Evolutionary conservation across 1,140 invertebrate genomes (phyloP), one percentile per base, ranked within the genome.

Genomic region (Papilio machaon): DNA sequence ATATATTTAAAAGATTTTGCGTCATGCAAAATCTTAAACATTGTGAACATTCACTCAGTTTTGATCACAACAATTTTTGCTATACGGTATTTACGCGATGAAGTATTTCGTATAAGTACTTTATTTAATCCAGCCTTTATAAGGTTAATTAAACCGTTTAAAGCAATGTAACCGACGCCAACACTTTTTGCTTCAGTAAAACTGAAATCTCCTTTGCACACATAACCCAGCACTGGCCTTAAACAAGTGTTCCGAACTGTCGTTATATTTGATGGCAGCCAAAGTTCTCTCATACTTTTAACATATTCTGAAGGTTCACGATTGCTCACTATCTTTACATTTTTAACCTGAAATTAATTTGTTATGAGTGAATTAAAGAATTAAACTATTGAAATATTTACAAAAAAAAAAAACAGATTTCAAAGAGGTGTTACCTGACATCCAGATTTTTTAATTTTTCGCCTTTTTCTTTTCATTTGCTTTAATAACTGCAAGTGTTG

Each of bases 221-320:
- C 87, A 92, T 96, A 98, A 67, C 98, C 98, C 84, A 98, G 96
- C 4, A 97, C 94, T 90, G 97, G 95, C 85, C 97, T 95, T 19
- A 95, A 95, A 86, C 96, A 96, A 19, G 96, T 95, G 74, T 95
- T 85, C n/a, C 96, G 95, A 52, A 97, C 95, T 49, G 90, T 95
- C 49, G 91, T 88, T 9, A 90, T 91, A 80, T 90, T 93, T 67
- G 95, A 92, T 10, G 97, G 97, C 58, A 98, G 86, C 96, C 97
- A 98, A 3, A 98, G 88, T 64, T 96, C 92, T 81, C 95, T 94
- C 96, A 98, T 97, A 87, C 94, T 90, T 84, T 95, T 89, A 2
- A 94, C 92, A 83, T 97, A 96, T 73, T 95, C 91, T 73, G 92
- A 93, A 78, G 88, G 91, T 77, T 90, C 82, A 2, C 64, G 74